phyloP scores from a whole-genome alignment of 2,888 invertebrate species.

The Metopia argyrocephala region DNA sequence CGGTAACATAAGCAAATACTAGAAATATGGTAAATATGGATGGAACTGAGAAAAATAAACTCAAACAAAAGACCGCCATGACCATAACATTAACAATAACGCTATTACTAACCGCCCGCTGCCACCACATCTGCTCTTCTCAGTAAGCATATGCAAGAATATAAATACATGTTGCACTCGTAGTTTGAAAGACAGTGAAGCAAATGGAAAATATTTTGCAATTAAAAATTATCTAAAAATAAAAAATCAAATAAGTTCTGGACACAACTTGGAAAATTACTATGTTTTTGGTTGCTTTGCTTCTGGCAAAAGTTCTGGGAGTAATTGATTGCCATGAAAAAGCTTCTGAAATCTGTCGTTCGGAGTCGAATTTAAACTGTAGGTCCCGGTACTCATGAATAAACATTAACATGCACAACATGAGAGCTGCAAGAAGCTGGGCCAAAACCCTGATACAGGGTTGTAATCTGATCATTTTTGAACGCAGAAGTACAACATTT shows the following conservation, averaged over 20 bases:
- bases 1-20: background rate
- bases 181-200: background rate
- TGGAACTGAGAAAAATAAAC: slow-evolving; percentile 50
- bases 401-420: no score
- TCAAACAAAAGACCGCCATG: slow-evolving; percentile 59
- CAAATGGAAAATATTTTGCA: background rate
- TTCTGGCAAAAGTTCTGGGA: no score
- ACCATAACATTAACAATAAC: slow-evolving; percentile 12
- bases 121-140: background rate
- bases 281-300: background rate
- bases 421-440: no score
- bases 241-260: no score
- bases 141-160: background rate
- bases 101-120: slow-evolving; percentile 12
- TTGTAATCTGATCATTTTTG: no score
- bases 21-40: background rate
- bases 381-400: no score
- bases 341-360: no score
- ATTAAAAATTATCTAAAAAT: slow-evolving; percentile 46
- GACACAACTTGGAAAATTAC: background rate
- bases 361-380: no score
- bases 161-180: background rate
- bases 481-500: no score
- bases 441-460: no score
- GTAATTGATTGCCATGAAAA: no score